A percentile compares a stretch with the other conserved stretches of the same genome.
phyloP scores from a whole-genome alignment of 2,888 invertebrate species.

The Nebria brevicollis region DNA sequence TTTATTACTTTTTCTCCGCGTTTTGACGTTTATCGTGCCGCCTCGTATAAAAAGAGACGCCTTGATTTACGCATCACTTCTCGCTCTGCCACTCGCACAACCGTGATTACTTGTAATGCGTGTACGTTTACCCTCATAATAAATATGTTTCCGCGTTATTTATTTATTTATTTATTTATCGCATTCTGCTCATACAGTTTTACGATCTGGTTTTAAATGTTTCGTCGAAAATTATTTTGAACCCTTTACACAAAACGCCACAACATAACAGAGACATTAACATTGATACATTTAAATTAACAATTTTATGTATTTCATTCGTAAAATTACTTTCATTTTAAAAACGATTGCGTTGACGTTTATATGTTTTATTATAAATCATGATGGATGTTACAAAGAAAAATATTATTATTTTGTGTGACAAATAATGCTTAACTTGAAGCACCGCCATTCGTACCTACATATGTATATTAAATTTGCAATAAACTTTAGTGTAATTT shows the following conservation, averaged over 20 bases:
- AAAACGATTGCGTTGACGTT: background rate
- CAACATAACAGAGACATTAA: too few relatives aligned
- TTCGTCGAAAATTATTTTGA: too few relatives aligned
- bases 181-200: too few relatives aligned
- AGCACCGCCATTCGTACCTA: background rate
- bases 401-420: background rate
- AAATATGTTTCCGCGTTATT: background rate
- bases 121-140: background rate
- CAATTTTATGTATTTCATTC: too few relatives aligned
- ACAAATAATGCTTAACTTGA: background rate
- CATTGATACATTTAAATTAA: too few relatives aligned
- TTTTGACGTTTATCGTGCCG: background rate
- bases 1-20: background rate
- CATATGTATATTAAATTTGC: background rate
- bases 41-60: conserved; percentile 10
- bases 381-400: background rate
- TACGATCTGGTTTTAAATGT: too few relatives aligned
- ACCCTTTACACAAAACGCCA: too few relatives aligned
- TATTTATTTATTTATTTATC: too few relatives aligned
- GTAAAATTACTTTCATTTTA: background rate
- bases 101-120: background rate
- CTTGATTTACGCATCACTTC: background rate
- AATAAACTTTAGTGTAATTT: background rate
- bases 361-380: background rate
- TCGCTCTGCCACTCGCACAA: background rate